These are phyloP conservation scores for Apamea crenata DNA, from an alignment of 2,888 invertebrate species.

Conservation along the genomic window DNA sequence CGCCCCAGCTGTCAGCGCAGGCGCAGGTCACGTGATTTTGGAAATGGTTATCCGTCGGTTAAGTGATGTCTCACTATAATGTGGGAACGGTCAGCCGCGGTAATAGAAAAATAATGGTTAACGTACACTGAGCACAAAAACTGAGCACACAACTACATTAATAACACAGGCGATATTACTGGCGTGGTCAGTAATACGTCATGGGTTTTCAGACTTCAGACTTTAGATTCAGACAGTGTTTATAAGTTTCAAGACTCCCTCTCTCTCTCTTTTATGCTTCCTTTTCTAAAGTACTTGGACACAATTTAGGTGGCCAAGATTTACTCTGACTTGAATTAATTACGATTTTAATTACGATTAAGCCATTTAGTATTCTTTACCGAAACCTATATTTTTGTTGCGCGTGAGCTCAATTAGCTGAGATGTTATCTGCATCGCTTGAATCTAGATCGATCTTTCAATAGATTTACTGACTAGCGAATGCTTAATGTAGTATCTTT, in stretches of 20 bases:
- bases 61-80: constrained; percentile 81
- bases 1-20: constrained; percentile 17
- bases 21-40: constrained; percentile 42
- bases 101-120: constrained; percentile 48
- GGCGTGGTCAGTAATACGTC: not conserved
- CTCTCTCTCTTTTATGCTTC: not conserved
- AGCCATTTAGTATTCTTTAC: not conserved
- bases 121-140: constrained; percentile 21
- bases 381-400: not conserved
- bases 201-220: not conserved
- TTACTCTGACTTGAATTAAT: not conserved
- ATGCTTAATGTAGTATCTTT: not conserved
- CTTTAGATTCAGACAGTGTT: not conserved
- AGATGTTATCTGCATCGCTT: not conserved
- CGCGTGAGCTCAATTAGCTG: not conserved
- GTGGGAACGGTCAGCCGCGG: constrained; percentile 74
- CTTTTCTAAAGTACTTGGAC: not conserved
- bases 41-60: constrained; percentile 39
- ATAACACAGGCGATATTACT: not conserved
- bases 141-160: not conserved
- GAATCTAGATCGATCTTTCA: not conserved
- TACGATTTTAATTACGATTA: no score
- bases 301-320: not conserved
- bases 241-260: not conserved
- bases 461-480: not conserved